phyloP scores from a whole-genome alignment of 2,888 invertebrate genomes.

The Amiota minor region DNA sequence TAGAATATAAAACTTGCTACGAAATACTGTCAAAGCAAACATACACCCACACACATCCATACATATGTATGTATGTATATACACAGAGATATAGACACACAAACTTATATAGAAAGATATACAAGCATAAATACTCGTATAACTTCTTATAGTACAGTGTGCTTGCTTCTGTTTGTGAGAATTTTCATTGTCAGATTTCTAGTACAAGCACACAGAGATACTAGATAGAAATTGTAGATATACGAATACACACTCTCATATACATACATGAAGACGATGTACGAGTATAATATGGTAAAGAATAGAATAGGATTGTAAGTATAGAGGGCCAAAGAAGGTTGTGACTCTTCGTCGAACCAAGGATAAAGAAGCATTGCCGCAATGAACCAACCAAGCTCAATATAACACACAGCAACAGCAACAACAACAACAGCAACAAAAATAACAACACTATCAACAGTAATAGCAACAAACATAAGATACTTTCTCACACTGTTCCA shows the following conservation, averaged over 20 bases:
- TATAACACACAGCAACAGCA: conserved; percentile 59
- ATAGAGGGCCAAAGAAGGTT: conserved; percentile 30
- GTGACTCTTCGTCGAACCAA: conserved; percentile 45
- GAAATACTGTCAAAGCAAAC: conserved; percentile 57
- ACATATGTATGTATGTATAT: conserved; percentile 18
- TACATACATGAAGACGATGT: conserved; percentile 9
- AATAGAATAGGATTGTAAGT: too few relatives aligned
- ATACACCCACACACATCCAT: conserved; percentile 38
- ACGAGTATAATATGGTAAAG: neutral
- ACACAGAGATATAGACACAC: conserved; percentile 26
- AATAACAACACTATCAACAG: conserved; percentile 32
- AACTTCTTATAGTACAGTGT: neutral
- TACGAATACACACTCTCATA: conserved; percentile 22
- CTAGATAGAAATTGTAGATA: neutral
- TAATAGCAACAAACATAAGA: conserved; percentile 30
- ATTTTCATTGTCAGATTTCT: conserved; percentile 29
- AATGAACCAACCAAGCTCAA: neutral
- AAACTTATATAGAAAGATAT: conserved; percentile 18
- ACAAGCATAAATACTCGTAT: conserved; percentile 3
- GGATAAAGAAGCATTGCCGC: conserved; percentile 49
- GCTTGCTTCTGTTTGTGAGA: conserved; percentile 22
- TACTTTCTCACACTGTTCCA: neutral
- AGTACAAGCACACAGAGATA: conserved; percentile 5
- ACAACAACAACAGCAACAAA: conserved; percentile 41
- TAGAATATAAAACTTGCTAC: conserved; percentile 58